phyloP scores from a whole-genome alignment of 2,113 vertebrate genomes.

The Sphyrna mokarran region DNA sequence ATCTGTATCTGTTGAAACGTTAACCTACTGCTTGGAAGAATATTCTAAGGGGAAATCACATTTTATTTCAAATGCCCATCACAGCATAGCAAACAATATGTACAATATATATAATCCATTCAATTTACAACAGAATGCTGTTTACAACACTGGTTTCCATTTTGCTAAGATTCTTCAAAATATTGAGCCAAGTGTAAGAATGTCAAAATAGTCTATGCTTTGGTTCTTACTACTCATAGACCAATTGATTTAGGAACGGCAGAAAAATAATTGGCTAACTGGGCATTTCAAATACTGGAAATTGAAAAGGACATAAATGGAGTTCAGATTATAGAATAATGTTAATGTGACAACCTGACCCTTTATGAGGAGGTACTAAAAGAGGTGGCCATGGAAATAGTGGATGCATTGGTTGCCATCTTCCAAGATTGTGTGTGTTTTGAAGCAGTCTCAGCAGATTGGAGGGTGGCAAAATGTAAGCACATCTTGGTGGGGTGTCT shows the following conservation, averaged over 20 bases:
- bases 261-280: background rate
- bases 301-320: background rate
- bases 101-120: slow-evolving; percentile 22
- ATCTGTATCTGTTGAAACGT: slow-evolving; percentile 10
- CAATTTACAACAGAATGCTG: background rate
- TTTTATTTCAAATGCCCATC: background rate
- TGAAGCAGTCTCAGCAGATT: too few species aligned
- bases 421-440: too few species aligned
- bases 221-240: background rate
- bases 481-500: background rate
- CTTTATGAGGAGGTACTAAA: background rate
- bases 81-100: slow-evolving; percentile 19
- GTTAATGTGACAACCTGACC: slow-evolving; percentile 4
- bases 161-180: slow-evolving; percentile 18
- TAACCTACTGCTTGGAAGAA: slow-evolving; percentile 15
- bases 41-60: background rate
- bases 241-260: background rate
- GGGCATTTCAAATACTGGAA: background rate
- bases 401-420: too few species aligned
- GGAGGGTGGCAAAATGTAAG: too few species aligned
- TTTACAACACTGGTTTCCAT: background rate
- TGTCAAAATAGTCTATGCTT: slow-evolving; percentile 7
- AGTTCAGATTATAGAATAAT: background rate
- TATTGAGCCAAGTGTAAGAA: background rate
- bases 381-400: too few species aligned